These are phyloP conservation scores for Leptosomus discolor DNA, from an alignment of 2,113 vertebrate genomes.

Conservation along the genomic window DNA sequence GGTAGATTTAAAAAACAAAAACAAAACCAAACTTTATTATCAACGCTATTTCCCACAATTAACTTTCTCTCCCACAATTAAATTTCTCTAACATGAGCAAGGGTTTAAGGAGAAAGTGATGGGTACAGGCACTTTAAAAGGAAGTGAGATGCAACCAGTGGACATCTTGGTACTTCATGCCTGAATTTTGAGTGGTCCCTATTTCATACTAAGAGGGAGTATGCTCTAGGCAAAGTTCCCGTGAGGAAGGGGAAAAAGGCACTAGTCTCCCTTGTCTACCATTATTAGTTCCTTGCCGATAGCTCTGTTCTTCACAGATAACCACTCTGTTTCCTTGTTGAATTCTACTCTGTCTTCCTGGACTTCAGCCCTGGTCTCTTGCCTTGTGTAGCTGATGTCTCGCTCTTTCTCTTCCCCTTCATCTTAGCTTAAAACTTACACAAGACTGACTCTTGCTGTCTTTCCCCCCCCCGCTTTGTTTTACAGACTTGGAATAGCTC, in stretches of 20 bases:
- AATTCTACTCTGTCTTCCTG: background rate
- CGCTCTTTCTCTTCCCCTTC: background rate
- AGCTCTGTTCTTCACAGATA: background rate
- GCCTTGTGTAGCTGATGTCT: background rate
- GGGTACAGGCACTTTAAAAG: background rate
- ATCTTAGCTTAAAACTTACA: background rate
- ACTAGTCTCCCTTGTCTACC: background rate
- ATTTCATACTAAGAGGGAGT: background rate
- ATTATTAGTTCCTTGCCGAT: background rate
- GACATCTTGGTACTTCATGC: background rate
- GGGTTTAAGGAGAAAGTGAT: background rate
- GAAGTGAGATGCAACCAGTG: background rate
- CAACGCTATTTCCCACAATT: background rate
- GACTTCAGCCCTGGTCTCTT: background rate
- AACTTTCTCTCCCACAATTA: background rate
- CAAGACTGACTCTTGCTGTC: background rate
- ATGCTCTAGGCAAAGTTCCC: background rate
- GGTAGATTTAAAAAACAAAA: background rate
- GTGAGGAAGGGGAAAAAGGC: background rate
- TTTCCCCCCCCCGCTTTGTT: background rate
- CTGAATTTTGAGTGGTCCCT: background rate
- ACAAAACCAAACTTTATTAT: background rate
- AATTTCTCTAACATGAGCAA: background rate
- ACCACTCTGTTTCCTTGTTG: background rate
- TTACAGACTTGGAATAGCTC: background rate